Percentiles rank a stretch among this genome's conserved stretches.
phyloP scores from a whole-genome alignment of 2,888 invertebrate species.

The Cephus sareptanus region DNA sequence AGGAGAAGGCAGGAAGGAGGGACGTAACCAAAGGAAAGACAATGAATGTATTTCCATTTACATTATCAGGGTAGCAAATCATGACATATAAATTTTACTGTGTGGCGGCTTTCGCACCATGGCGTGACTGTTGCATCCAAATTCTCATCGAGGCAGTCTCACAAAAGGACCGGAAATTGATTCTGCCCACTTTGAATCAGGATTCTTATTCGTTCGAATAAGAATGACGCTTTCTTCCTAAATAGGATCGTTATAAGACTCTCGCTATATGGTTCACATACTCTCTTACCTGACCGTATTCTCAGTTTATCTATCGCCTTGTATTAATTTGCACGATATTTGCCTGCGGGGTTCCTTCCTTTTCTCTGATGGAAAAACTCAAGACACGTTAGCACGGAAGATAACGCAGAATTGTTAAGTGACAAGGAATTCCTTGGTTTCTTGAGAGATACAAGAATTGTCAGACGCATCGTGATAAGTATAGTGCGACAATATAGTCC shows the following conservation, averaged over 20 bases:
- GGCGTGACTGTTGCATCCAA: neutral
- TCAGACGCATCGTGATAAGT: neutral
- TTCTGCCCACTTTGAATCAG: neutral
- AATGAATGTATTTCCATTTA: constrained; percentile 22
- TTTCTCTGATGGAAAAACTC: neutral
- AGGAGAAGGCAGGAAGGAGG: neutral
- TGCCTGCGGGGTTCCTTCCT: neutral
- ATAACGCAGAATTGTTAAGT: neutral
- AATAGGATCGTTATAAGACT: neutral
- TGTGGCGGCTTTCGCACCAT: neutral
- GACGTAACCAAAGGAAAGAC: constrained; percentile 1
- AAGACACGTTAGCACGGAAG: neutral
- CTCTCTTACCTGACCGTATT: neutral
- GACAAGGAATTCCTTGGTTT: neutral
- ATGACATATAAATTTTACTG: constrained; percentile 18
- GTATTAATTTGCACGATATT: neutral
- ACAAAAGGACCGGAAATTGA: neutral
- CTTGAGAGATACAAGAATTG: neutral
- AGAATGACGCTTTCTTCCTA: neutral
- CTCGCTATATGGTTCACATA: neutral
- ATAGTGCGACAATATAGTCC: too few relatives aligned
- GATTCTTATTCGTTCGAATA: neutral
- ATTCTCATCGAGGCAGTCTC: neutral
- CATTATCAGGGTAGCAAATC: constrained; percentile 16
- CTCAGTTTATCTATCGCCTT: neutral